These are phyloP conservation scores for Eurypyga helias DNA, from an alignment of 2,113 vertebrate species.

Conservation along the genomic window DNA sequence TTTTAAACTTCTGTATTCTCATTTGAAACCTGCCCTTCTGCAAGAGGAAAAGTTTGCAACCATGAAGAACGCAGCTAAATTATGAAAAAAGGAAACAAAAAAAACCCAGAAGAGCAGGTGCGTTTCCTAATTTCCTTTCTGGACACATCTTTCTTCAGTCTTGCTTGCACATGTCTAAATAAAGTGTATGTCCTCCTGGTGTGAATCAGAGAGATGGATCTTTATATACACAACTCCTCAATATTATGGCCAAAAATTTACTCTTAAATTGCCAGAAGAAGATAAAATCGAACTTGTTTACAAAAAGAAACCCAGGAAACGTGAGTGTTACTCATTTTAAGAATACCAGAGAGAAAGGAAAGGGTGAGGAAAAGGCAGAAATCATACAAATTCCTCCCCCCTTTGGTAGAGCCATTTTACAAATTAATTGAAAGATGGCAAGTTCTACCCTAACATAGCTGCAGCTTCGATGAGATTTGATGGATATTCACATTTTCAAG, in stretches of 20 bases:
- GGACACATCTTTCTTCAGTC: background rate
- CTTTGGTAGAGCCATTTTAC: background rate
- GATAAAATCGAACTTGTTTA: background rate
- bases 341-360: background rate
- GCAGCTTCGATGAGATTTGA: background rate
- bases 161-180: fast-evolving
- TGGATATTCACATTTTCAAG: background rate
- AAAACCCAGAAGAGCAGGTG: background rate
- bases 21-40: background rate
- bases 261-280: background rate
- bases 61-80: background rate
- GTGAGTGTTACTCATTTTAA: background rate
- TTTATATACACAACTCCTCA: background rate
- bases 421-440: background rate
- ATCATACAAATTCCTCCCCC: background rate
- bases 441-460: background rate
- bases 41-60: background rate
- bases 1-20: background rate
- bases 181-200: background rate
- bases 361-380: background rate
- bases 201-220: background rate
- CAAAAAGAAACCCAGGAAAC: background rate
- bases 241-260: background rate
- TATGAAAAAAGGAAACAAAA: background rate
- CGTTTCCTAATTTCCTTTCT: background rate